phyloP scores from a whole-genome alignment of 2,888 invertebrate genomes.

The Colostygia pectinataria region DNA sequence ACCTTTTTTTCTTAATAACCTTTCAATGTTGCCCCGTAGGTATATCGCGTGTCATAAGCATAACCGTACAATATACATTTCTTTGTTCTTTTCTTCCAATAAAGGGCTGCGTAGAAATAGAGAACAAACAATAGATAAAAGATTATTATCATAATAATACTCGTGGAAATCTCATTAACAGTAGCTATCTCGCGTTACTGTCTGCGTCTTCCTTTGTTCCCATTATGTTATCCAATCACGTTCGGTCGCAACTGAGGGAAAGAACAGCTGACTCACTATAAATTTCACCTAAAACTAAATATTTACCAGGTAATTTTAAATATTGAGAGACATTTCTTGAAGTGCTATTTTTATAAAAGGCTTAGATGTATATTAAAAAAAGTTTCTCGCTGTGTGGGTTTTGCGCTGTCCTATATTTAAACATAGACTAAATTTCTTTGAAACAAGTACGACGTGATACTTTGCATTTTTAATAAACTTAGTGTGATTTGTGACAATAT shows the following conservation, averaged over 20 bases:
- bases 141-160: slow-evolving; percentile 60
- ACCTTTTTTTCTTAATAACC: neutral
- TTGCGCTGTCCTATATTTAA: no score
- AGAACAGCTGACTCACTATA: slow-evolving; percentile 11
- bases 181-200: slow-evolving; percentile 53
- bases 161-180: slow-evolving; percentile 64
- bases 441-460: no score
- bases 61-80: slow-evolving; percentile 20
- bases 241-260: slow-evolving; percentile 18
- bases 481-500: no score
- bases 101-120: slow-evolving; percentile 41
- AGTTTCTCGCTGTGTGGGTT: no score
- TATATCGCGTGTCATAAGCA: slow-evolving; percentile 16
- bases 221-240: slow-evolving; percentile 37
- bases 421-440: no score
- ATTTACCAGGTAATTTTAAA: no score
- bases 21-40: neutral
- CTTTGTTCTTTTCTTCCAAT: slow-evolving; percentile 38
- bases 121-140: slow-evolving; percentile 51
- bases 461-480: no score
- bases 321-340: no score
- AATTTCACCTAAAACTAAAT: no score
- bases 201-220: slow-evolving; percentile 41
- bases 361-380: no score
- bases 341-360: no score